These are phyloP conservation scores for Propithecus perrieri DNA, from an alignment of 2,797 vertebrate genomes.

Conservation along the genomic window DNA sequence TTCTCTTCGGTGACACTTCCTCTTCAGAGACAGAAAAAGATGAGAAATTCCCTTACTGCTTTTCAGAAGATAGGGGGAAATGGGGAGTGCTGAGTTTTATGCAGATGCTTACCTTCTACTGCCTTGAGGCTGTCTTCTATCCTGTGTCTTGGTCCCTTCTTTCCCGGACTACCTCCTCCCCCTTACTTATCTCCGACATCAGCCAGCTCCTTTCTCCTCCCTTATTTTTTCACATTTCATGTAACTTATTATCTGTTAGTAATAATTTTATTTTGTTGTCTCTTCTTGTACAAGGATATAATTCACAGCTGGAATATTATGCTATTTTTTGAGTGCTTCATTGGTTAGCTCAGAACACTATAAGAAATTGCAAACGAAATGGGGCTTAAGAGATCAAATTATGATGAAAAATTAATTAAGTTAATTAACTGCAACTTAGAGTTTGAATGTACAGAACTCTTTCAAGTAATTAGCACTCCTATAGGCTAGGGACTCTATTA, in stretches of 20 bases:
- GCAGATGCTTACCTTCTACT: too few relatives aligned
- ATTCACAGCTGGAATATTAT: conserved; percentile 55
- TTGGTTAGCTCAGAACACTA: conserved; percentile 33
- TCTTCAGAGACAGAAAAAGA: neutral
- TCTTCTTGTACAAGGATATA: conserved; percentile 17
- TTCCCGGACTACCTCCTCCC: neutral
- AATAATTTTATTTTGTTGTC: conserved; percentile 5
- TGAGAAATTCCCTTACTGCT: neutral
- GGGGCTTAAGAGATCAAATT: conserved; percentile 60
- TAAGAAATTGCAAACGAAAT: conserved; percentile 57
- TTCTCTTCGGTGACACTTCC: neutral
- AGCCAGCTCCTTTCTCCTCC: neutral
- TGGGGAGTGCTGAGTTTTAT: neutral
- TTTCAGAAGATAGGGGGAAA: neutral
- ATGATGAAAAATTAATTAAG: conserved; percentile 70
- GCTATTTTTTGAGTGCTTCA: conserved; percentile 24
- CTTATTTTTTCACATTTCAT: neutral
- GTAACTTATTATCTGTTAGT: neutral
- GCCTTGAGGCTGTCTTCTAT: too few relatives aligned
- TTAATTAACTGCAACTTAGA: conserved; percentile 67
- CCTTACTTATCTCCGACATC: neutral
- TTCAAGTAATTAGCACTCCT: conserved; percentile 61
- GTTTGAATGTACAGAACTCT: conserved; percentile 62
- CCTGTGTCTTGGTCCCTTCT: neutral
- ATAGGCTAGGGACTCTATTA: conserved; percentile 36